These are phyloP conservation scores for Bembecia ichneumoniformis DNA, from an alignment of 2,888 invertebrate genomes.

Conservation along the genomic window DNA sequence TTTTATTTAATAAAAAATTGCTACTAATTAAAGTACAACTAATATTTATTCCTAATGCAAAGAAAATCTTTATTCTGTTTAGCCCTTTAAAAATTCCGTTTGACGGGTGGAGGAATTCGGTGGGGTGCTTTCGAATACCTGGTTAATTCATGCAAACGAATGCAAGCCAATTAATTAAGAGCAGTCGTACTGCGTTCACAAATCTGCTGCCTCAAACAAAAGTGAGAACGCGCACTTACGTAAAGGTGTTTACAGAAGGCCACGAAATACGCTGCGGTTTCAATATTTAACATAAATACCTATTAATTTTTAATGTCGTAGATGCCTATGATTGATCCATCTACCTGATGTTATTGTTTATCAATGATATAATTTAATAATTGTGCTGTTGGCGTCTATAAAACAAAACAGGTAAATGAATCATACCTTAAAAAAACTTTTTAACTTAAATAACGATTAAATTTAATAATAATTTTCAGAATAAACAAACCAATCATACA, in stretches of 20 bases:
- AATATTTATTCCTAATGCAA: background rate
- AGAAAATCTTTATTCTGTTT: background rate
- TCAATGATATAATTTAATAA: too few relatives aligned
- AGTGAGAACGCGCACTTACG: background rate
- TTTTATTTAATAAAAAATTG: too few relatives aligned
- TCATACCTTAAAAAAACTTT: too few relatives aligned
- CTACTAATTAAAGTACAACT: too few relatives aligned
- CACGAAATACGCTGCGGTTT: background rate
- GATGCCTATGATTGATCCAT: too few relatives aligned
- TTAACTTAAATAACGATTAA: too few relatives aligned
- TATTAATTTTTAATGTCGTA: too few relatives aligned
- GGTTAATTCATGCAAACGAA: conserved; percentile 70
- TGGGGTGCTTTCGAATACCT: conserved; percentile 33
- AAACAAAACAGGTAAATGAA: too few relatives aligned
- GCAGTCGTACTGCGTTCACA: conserved; percentile 32
- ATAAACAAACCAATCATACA: too few relatives aligned
- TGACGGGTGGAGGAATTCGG: background rate
- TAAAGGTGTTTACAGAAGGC: background rate
- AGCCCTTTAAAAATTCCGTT: background rate
- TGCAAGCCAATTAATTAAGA: conserved; percentile 69
- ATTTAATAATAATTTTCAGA: too few relatives aligned
- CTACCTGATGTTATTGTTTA: too few relatives aligned
- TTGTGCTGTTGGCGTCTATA: too few relatives aligned
- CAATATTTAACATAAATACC: background rate
- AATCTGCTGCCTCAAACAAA: conserved; percentile 25